Evolutionary conservation across 1,140 invertebrate genomes (phyloP), one percentile per base, ranked within the genome.

Genomic region (Cryptotermes secundus): DNA sequence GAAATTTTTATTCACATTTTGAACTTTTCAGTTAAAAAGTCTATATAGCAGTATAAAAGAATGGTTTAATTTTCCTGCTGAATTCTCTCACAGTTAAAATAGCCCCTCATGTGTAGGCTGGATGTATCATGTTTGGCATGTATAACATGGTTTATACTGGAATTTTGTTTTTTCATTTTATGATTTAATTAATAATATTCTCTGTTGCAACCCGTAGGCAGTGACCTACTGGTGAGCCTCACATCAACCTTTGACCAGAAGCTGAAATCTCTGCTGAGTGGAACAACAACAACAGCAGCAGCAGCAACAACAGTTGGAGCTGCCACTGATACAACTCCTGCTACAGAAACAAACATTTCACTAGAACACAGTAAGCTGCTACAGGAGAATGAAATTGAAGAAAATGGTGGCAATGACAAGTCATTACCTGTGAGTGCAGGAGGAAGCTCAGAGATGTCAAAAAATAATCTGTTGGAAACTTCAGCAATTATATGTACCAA

Each of bases 231-330:
- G 84, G 91, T 92, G 65, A 94, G 93, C 81, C 91, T 96, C 80
- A 96, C 94, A 24, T 93, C 94, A 82, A 94, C 94, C 7, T 93
- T 95, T 87, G 95, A 96, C 87, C 92, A 94, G 85, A 96, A 96
- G 89, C 90, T 95, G 88, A 91, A 92, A 79, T 93, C 92, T 31
- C 87, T 95, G 79, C 88, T 92, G 35, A 92, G 91, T 86, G 90
- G 90, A 36, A 87, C 88, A 65, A 87, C 84, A 34, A 26, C 35
- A 86, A 35, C 89, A 88, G 6, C 87, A 89, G 38, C 88, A 88
- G 14, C 85, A 84, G 19, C 80, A 83, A 12, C 83, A 0, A 7
- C 31, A 38, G 38, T 38, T 38, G 38, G 12, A 1, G 31, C 53
- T 36, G 83, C 22, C 19, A 72, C 72, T 36, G 42, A 45, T 3